Percentiles rank a stretch among this genome's conserved stretches.
These are phyloP conservation scores for Nemotelus pantherinus DNA, from an alignment of 2,888 invertebrate species.

Conservation along the genomic window DNA sequence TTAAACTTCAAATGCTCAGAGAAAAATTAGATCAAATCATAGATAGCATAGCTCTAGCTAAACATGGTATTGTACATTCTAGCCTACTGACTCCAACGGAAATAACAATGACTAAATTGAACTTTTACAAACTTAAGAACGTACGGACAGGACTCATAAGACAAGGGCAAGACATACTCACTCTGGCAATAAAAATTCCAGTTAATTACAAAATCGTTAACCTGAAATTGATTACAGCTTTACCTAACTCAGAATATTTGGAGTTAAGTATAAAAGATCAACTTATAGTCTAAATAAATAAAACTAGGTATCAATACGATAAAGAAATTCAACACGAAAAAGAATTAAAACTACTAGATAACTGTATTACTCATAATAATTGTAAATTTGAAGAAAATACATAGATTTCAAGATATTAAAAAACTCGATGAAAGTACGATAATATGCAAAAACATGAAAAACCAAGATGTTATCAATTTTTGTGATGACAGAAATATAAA, in stretches of 20 bases:
- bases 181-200: no score
- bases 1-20: neutral
- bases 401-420: no score
- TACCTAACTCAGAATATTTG: no score
- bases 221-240: no score
- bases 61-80: neutral
- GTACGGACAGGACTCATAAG: no score
- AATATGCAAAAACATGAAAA: neutral
- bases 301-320: neutral
- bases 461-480: neutral
- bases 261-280: neutral
- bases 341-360: neutral
- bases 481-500: slow-evolving; percentile 3
- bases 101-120: no score
- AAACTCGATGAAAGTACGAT: no score
- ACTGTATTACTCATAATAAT: neutral
- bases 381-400: no score
- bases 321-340: neutral
- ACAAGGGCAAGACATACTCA: no score
- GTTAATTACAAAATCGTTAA: no score
- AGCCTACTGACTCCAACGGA: neutral
- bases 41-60: slow-evolving; percentile 3
- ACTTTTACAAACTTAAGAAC: no score
- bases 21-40: slow-evolving; percentile 13
- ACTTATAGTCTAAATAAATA: neutral